Conservation (phyloP, 1,140 invertebrate species). For the Drosophila ironensis region DNA sequence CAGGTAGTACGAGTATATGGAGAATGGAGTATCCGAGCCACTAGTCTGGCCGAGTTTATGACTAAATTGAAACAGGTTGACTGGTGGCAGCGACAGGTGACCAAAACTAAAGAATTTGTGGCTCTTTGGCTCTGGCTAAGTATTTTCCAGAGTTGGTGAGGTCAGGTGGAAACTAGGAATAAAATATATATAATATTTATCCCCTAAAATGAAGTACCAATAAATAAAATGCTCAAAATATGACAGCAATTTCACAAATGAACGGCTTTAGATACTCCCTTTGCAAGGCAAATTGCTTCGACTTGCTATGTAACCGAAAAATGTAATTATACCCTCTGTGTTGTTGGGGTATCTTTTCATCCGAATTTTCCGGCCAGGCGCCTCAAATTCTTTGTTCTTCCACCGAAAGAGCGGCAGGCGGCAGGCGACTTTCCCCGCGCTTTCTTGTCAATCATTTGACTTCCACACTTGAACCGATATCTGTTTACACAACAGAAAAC, state of each 20-base stretch:
- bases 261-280: too few relatives aligned
- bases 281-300: too few relatives aligned
- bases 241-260: background rate
- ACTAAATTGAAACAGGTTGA: conserved; percentile 77
- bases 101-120: background rate
- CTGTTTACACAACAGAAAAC: conserved; percentile 65
- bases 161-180: too few relatives aligned
- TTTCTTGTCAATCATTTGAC: conserved; percentile 57
- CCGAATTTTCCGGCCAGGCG: background rate
- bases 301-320: background rate
- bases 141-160: too few relatives aligned
- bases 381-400: conserved; percentile 1
- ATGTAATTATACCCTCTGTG: background rate
- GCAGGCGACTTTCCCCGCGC: background rate
- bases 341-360: background rate
- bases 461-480: conserved; percentile 46
- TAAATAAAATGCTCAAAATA: background rate
- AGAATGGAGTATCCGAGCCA: background rate
- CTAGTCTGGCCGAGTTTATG: conserved; percentile 43
- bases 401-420: background rate
- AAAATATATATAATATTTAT: too few relatives aligned
- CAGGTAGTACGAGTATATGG: conserved; percentile 28
- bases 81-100: conserved; percentile 7
- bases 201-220: background rate
- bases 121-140: too few relatives aligned